Conservation (phyloP, 2,797 vertebrate species). For the Austrolebias charrua region DNA sequence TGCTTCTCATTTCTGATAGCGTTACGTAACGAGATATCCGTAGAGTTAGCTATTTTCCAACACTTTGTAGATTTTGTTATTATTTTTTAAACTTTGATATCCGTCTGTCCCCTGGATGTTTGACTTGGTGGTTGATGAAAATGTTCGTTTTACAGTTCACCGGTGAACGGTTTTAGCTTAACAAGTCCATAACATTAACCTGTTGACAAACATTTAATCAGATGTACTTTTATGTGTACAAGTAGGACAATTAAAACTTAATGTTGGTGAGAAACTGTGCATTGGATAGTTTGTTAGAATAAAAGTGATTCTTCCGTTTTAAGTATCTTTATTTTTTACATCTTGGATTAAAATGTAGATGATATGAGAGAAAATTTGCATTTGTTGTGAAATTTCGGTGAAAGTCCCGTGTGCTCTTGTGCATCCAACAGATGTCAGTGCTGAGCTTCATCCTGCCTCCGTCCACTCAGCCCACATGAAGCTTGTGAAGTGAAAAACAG, state of each 20-base stretch:
- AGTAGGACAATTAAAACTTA: constrained; percentile 11
- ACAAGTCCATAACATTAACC: constrained; percentile 19
- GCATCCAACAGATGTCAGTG: constrained; percentile 61
- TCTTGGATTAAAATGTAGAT: constrained; percentile 17
- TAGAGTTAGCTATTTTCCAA: constrained; percentile 10
- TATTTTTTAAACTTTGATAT: constrained; percentile 22
- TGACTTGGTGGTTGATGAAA: not conserved
- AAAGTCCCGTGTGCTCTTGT: not conserved
- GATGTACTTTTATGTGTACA: constrained; percentile 22
- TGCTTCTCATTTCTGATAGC: constrained; percentile 28
- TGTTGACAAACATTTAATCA: constrained; percentile 16
- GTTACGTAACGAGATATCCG: constrained; percentile 9
- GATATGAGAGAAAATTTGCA: constrained; percentile 27
- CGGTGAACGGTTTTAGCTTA: constrained; percentile 16
- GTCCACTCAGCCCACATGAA: not conserved
- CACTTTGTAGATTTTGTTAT: constrained; percentile 15
- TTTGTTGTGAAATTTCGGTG: not conserved
- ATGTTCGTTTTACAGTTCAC: constrained; percentile 1
- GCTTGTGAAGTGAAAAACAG: not conserved
- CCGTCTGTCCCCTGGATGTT: constrained; percentile 7
- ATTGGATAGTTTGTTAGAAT: constrained; percentile 30
- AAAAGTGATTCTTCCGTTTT: constrained; percentile 27
- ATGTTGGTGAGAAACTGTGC: constrained; percentile 27
- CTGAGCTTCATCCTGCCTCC: constrained; percentile 23
- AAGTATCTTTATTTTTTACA: constrained; percentile 6